Evolutionary conservation across 2,797 vertebrate species (phyloP), one percentile per base, ranked within the genome.

Genomic region (Gallinago stenura): DNA sequence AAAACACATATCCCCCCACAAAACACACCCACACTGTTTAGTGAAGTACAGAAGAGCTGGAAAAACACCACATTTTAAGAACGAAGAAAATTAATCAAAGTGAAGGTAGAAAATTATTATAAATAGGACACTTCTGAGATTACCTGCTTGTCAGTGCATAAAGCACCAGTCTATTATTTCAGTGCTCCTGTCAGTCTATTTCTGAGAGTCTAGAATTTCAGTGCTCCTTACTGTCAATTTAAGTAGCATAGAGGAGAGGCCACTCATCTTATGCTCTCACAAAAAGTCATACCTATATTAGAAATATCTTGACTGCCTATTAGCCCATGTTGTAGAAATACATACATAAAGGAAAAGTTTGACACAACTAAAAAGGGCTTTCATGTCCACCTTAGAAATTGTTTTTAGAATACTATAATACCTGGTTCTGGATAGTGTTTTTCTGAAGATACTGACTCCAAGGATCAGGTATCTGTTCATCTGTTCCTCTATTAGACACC

Each of bases 361-460:
- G 68, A 64, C 14, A 11, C 18, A 86, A 43, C 8, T 46, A 51
- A 69, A 92, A 39, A 8, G 4, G 20, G 20, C 4, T 79, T 62
- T 51, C 43, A 43, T 6, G 24, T 61, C 13, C 9, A 54, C 8
- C 5, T 66, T 43, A 33, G 5, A 46, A 85, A 41, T 12, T 28
- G 10, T 8, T 96, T 92, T 93, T 89, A 70, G 85, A 64, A 77
- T 88, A 90, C 3, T 51, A 0, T 6, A 72, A 76, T 96, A 99
- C 99, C 98, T 99, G 99, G 93, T 96, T 98, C 83, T 98, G 98
- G 58, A 99, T 97, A 96, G 94, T 98, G 96, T 96, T 99, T 97
- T 98, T 99, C 96, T 99, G 98, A 88, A 99, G 98, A 94, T 99
- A 99, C 46, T 99, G 99, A 98, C 99, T 99, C 99, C 99, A 99